These are phyloP conservation scores for Caretta caretta DNA, from an alignment of 2,113 vertebrate genomes.

Conservation along the genomic window DNA sequence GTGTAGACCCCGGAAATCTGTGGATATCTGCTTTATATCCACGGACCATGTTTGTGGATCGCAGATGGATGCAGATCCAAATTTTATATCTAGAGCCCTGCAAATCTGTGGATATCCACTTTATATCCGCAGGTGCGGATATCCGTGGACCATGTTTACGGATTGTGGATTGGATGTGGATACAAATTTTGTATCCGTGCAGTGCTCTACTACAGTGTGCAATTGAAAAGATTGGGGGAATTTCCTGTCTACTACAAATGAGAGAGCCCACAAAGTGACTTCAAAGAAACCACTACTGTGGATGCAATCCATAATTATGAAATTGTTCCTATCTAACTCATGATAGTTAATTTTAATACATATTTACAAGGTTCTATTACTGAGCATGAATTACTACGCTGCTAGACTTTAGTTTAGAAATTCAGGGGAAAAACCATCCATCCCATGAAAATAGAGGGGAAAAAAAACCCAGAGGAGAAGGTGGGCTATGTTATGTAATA, in stretches of 20 bases:
- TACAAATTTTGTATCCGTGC: too few relatives aligned
- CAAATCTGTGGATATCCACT: too few relatives aligned
- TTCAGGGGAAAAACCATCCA: not conserved
- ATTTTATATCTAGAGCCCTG: too few relatives aligned
- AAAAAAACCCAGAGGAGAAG: not conserved
- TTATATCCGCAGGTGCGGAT: too few relatives aligned
- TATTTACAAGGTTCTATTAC: slow-evolving; percentile 22
- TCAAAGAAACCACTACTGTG: slow-evolving; percentile 13
- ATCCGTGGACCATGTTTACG: too few relatives aligned
- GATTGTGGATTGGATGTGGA: too few relatives aligned
- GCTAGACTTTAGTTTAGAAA: slow-evolving; percentile 3
- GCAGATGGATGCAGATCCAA: too few relatives aligned
- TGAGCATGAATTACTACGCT: slow-evolving; percentile 36
- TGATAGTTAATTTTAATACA: slow-evolving; percentile 43
- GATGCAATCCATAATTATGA: slow-evolving; percentile 26
- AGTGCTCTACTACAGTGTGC: not conserved
- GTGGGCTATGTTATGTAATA: not conserved
- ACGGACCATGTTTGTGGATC: too few relatives aligned
- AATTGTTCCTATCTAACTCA: slow-evolving; percentile 45
- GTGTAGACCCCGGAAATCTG: slow-evolving; percentile 3
- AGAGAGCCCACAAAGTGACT: not conserved
- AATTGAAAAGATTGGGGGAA: slow-evolving; percentile 9
- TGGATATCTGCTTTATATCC: too few relatives aligned
- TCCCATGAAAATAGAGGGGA: not conserved
- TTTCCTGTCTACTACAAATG: slow-evolving; percentile 37